Evolutionary conservation across 2,888 invertebrate species (phyloP).

Genomic region (Stenolophus ochropezus): DNA sequence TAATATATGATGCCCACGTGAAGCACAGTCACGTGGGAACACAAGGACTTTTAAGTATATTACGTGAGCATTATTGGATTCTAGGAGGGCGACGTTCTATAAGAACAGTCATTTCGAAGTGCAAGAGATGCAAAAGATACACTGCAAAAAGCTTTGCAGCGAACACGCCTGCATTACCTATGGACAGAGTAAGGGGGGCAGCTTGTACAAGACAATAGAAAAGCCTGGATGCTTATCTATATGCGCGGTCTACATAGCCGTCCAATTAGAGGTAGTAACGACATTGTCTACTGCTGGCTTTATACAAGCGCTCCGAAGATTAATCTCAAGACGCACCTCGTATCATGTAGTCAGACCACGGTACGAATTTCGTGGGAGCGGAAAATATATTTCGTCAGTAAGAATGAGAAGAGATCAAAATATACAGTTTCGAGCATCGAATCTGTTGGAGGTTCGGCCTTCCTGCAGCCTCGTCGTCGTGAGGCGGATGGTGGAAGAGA

Average conservation of each 20-base stretch:
- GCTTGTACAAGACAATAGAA: slow-evolving; percentile 62
- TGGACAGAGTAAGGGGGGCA: slow-evolving; percentile 66
- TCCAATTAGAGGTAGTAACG: slow-evolving; percentile 69
- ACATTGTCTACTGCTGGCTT: slow-evolving; percentile 66
- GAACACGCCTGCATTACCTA: slow-evolving; percentile 65
- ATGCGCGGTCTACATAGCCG: slow-evolving; percentile 68
- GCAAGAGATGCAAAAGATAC: slow-evolving; percentile 63
- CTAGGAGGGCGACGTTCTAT: slow-evolving; percentile 62
- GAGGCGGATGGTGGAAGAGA: slow-evolving; percentile 71
- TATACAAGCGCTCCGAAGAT: slow-evolving; percentile 64
- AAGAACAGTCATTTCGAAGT: slow-evolving; percentile 61
- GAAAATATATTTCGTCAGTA: slow-evolving; percentile 61
- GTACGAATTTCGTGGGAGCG: slow-evolving; percentile 70
- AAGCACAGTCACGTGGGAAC: slow-evolving; percentile 46
- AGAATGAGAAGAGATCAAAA: slow-evolving; percentile 63
- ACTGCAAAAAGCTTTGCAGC: slow-evolving; percentile 61
- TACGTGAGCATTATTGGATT: slow-evolving; percentile 65
- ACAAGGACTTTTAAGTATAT: slow-evolving; percentile 61
- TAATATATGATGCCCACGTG: slow-evolving; percentile 60
- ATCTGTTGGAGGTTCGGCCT: too few relatives aligned
- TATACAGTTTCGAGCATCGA: too few relatives aligned
- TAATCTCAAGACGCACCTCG: slow-evolving; percentile 61
- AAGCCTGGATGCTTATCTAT: slow-evolving; percentile 68
- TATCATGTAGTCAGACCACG: slow-evolving; percentile 69
- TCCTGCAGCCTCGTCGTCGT: slow-evolving; percentile 69